Evolutionary conservation across 2,113 vertebrate species (phyloP), one percentile per base, ranked within the genome.

Genomic region (Platysternon megacephalum): DNA sequence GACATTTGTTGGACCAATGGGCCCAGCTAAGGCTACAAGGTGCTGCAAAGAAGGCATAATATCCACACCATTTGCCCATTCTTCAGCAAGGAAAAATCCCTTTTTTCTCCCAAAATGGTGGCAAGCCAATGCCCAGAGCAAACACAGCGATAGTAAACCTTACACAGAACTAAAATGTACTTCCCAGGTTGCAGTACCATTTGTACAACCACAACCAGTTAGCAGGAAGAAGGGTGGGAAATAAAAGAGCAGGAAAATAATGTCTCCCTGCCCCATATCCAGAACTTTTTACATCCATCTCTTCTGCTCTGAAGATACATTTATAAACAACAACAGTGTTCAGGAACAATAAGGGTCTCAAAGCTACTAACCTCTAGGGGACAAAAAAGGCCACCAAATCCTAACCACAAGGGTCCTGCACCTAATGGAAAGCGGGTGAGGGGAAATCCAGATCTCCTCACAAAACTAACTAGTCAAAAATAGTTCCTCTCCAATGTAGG

Each of bases 301-400:
- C 61, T 35, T 65, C 61, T 65, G 32, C 32, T 65, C 61, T 35
- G 32, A 55, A 55, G 24, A 55, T 22, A 55, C 24, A 6, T 55
- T 55, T 55, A 55, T 55, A 55, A 55, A 55, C 53, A 76, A 80
- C 0, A 0, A 52, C 49, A 0, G 0, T 24, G 5, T 55, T 26
- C 61, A 58, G 7, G 49, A 51, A 3, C 5, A 4, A 6, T 8
- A 22, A 55, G 46, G 8, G 82, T 12, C 65, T 79, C 79, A 78
- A 84, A n/a, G 7, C 17, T 39, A 46, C 3, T 19, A 0, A 17
- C 74, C 56, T 86, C 13, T 16, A 5, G 32, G 11, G 3, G 9
- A 19, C 0, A 52, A 81, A 61, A 24, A 12, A 13, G 9, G 21
- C 11, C 0, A n/a, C 14, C 22, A 80, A 3, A 3, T 78, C 11